A percentile compares a stretch with the other conserved stretches of the same genome.
Conservation (phyloP, 2,888 invertebrate species). For the Scaptomyza cyrtandrae region DNA sequence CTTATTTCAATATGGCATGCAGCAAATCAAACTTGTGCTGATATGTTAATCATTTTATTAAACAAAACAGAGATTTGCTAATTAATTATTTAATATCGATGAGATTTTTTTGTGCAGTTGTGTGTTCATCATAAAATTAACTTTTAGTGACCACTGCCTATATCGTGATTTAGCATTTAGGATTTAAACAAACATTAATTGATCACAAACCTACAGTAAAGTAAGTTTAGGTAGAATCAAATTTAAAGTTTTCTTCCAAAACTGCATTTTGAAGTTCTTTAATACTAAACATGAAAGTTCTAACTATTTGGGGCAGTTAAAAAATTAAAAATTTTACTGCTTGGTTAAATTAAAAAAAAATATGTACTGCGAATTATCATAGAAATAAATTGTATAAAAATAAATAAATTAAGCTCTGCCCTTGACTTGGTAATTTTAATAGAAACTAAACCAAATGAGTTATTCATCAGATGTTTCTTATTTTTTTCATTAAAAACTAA, state of each 20-base stretch:
- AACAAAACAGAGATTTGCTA: conserved; percentile 48
- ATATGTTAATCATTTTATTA: conserved; percentile 56
- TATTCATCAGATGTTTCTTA: no score
- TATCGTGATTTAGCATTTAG: conserved; percentile 53
- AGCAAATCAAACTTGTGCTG: neutral
- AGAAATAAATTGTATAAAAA: no score
- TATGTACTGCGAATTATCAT: no score
- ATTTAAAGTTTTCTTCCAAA: neutral
- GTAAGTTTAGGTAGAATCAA: neutral
- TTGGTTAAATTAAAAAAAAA: no score
- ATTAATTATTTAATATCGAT: conserved; percentile 59
- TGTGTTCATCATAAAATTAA: conserved; percentile 35
- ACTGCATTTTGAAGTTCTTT: neutral
- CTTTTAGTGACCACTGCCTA: conserved; percentile 26
- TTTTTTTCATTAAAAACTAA: no score
- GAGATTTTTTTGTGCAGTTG: conserved; percentile 12
- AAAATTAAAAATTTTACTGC: no score
- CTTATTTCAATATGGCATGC: conserved; percentile 30
- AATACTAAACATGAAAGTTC: no score
- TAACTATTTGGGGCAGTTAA: no score
- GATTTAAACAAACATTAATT: conserved; percentile 6
- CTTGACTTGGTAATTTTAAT: no score
- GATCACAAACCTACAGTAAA: no score
- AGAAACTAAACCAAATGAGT: no score
- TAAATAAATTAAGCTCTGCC: no score